phyloP scores from a whole-genome alignment of 2,113 vertebrate genomes.

The Halichoerus grypus region DNA sequence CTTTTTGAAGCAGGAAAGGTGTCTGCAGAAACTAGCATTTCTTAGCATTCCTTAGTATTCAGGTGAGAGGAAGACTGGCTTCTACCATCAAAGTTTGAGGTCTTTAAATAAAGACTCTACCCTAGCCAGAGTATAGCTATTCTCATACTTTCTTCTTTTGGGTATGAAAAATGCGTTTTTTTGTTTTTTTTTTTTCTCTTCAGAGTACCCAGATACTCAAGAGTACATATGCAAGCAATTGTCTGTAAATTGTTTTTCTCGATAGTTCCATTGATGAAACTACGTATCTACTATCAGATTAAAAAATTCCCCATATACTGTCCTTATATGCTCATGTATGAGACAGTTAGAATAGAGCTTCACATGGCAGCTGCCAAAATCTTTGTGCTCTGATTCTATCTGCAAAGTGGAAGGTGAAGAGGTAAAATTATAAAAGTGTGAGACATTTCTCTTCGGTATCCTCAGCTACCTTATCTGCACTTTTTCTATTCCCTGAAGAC shows the following conservation, averaged over 20 bases:
- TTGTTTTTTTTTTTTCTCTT: background rate
- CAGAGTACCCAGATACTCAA: background rate
- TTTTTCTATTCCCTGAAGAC: background rate
- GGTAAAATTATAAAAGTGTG: background rate
- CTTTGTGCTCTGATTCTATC: background rate
- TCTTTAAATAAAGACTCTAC: background rate
- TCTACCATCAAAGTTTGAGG: background rate
- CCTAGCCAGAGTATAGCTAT: background rate
- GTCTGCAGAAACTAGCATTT: slow-evolving; percentile 21
- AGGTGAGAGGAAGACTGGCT: background rate
- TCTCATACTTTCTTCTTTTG: slow-evolving; percentile 28
- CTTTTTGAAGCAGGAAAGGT: slow-evolving; percentile 34
- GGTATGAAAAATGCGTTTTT: background rate
- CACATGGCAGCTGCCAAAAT: background rate
- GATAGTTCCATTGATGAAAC: slow-evolving; percentile 23
- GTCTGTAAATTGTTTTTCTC: slow-evolving; percentile 38
- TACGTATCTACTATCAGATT: background rate
- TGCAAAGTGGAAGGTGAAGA: background rate
- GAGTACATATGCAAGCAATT: background rate
- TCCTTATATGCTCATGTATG: background rate
- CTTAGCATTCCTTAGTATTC: background rate
- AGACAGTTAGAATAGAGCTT: background rate
- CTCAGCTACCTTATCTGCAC: background rate
- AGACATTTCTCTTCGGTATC: background rate
- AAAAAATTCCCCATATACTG: background rate